Evolutionary conservation across 2,888 invertebrate genomes (phyloP).

Genomic region (Oxystoma pomonae): DNA sequence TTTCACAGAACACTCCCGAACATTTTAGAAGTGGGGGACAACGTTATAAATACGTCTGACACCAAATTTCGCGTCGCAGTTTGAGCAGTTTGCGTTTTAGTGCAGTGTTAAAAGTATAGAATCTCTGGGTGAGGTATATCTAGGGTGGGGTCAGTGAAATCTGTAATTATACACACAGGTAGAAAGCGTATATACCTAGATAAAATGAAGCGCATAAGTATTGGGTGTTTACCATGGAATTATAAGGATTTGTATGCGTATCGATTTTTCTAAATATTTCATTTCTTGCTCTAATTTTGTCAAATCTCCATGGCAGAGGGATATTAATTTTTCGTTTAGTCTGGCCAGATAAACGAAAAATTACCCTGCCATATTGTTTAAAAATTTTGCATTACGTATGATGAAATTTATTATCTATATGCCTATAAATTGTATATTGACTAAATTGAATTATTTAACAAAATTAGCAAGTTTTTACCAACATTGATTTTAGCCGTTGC

Average conservation of each 20-base stretch:
- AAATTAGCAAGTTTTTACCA: background rate
- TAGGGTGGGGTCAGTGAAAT: background rate
- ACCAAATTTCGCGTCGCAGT: background rate
- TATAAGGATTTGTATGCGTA: background rate
- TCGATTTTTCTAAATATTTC: background rate
- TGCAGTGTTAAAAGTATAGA: background rate
- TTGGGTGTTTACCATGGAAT: background rate
- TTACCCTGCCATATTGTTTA: background rate
- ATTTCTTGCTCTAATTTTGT: too few species aligned
- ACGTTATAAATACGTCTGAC: background rate
- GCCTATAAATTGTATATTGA: background rate
- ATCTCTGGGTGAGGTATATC: background rate
- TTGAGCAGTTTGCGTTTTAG: background rate
- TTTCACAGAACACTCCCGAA: too few species aligned
- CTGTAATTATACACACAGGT: background rate
- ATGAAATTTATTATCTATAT: background rate
- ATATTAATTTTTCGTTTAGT: background rate
- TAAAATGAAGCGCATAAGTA: background rate
- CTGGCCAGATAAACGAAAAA: background rate
- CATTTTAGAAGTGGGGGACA: background rate
- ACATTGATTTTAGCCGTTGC: background rate
- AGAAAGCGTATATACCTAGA: background rate
- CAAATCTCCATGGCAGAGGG: background rate
- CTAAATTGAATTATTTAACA: background rate
- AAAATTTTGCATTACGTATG: too few species aligned